Conservation (phyloP, 2,113 vertebrate species). For the Thamnaconus septentrionalis region DNA sequence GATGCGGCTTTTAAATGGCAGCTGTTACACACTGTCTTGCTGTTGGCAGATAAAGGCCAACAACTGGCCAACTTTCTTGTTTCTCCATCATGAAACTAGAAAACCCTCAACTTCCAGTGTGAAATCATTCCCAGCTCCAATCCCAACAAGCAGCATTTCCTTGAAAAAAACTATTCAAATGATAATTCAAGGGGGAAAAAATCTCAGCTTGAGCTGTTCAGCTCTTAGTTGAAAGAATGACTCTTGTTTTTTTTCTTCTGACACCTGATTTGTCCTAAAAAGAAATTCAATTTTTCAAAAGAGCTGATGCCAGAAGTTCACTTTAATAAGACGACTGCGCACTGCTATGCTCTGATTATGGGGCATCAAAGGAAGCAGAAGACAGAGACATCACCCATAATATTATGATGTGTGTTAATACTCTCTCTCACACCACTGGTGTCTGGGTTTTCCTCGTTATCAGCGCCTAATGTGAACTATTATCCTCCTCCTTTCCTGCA, state of each 20-base stretch:
- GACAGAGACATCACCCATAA: slow-evolving; percentile 31
- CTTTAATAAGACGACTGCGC: not conserved
- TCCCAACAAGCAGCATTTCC: no score
- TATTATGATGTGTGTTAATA: slow-evolving; percentile 26
- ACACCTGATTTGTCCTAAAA: not conserved
- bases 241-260: not conserved
- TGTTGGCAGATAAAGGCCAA: no score
- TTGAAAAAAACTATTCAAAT: no score
- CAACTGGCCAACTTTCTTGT: no score
- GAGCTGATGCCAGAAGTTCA: no score
- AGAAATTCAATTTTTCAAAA: not conserved
- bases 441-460: slow-evolving; percentile 28
- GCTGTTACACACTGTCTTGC: no score
- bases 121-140: not conserved
- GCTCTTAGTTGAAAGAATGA: not conserved
- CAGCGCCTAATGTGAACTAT: slow-evolving; percentile 19
- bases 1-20: no score
- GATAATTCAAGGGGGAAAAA: no score
- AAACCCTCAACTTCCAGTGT: no score
- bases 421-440: slow-evolving; percentile 38
- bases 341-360: slow-evolving; percentile 29
- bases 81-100: no score
- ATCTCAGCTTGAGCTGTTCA: not conserved
- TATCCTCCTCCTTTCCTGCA: slow-evolving; percentile 7
- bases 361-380: slow-evolving; percentile 42